Percentiles rank a stretch among this genome's conserved stretches.
These are phyloP conservation scores for Euspilapteryx auroguttella DNA, from an alignment of 2,888 invertebrate species.

Conservation along the genomic window DNA sequence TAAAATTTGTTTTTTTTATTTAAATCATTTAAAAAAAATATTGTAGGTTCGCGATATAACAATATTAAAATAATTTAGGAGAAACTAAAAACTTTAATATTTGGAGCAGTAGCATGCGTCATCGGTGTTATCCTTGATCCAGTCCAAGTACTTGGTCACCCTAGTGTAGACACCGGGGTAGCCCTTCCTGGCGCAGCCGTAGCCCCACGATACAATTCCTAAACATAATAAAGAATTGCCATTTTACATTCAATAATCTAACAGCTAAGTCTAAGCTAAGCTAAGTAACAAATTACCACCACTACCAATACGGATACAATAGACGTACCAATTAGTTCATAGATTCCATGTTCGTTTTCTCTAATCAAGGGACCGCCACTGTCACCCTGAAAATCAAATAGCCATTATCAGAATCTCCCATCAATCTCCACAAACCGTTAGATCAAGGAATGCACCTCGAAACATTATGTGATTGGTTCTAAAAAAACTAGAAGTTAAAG, in stretches of 20 bases:
- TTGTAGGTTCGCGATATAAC: no score
- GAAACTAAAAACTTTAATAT: background rate
- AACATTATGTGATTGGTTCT: no score
- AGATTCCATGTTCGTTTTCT: slow-evolving; percentile 66
- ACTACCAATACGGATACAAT: background rate
- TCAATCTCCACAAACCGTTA: background rate
- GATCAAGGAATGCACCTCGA: no score
- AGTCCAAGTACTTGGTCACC: slow-evolving; percentile 77
- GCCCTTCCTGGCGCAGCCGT: slow-evolving; percentile 82
- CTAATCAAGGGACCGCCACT: slow-evolving; percentile 77
- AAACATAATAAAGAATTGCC: slow-evolving; percentile 12
- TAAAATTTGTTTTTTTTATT: no score
- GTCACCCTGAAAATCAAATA: slow-evolving; percentile 60
- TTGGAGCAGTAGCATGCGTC: slow-evolving; percentile 77
- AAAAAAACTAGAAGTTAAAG: no score
- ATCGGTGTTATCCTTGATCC: slow-evolving; percentile 76
- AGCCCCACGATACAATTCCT: slow-evolving; percentile 87
- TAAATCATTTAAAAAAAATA: no score
- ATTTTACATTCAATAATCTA: slow-evolving; percentile 1
- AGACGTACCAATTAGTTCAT: slow-evolving; percentile 72
- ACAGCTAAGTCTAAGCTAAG: no score
- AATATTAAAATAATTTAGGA: background rate
- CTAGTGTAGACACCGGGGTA: slow-evolving; percentile 86
- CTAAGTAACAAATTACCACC: no score
- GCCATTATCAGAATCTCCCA: background rate